Evolutionary conservation across 1,140 invertebrate species (phyloP), one percentile per base, ranked within the genome.

Genomic region (Aporrectodea caliginosa): DNA sequence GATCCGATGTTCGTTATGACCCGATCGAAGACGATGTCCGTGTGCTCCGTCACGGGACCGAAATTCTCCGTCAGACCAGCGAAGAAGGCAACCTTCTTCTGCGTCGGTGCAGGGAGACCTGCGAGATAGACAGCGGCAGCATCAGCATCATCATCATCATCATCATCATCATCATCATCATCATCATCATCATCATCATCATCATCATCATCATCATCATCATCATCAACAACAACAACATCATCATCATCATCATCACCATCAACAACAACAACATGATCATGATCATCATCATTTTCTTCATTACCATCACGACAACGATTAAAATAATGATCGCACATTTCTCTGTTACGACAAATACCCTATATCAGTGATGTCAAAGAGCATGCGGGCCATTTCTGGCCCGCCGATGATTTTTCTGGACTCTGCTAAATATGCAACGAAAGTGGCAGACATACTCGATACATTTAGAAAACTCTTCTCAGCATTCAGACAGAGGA

Each of bases 1-100:
- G 73, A 79, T 0, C 86, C 86, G 22, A 85, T 77, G 71, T 88
- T 88, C 16, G 86, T 87, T 32, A 88, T 78, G 32, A 88, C 83
- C 34, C 82, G 86, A 75, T 87, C 86, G 75, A 86, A 86, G 0
- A 83, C 70, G 30, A 86, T 83, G 73, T 86, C 84, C 16, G 82
- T 80, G 82, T 85, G 83, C 31, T 83, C 77, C 12, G 81, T 82
- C 1, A 85, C 79, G 0, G 84, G 85, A 14, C 85, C 86, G 14
- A 82, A 74, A 80, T 87, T 87, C 69, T 84, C 73, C 16, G 82
- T 81, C 16, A 88, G 80, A 22, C 87, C 87, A 31, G 83, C 85
- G 81, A 85, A 87, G 80, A 88, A 88, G 1, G 87, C 86, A 6
- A 87, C 80, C 72, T 83, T 84, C 2, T 79, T 43, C 6, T 34